Evolutionary conservation across 2,888 invertebrate genomes (phyloP).

Genomic region (Drosophila nr. perissopoda): DNA sequence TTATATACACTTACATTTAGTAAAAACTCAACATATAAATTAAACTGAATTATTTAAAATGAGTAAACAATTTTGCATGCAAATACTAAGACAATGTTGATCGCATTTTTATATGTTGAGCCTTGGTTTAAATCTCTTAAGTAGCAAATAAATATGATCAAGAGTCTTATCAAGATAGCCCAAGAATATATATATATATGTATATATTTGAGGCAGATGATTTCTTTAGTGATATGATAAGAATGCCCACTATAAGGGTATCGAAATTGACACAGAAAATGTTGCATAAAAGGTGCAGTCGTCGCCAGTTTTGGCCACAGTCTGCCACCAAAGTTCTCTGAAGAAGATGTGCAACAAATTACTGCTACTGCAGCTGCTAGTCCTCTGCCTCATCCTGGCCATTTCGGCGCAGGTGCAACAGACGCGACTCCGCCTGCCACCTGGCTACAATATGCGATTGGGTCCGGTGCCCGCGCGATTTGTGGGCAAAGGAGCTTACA

Average conservation of each 20-base stretch:
- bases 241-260: not conserved
- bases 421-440: constrained; percentile 45
- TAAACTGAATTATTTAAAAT: not conserved
- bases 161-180: not conserved
- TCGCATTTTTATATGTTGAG: too few species aligned
- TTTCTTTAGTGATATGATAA: not conserved
- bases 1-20: not conserved
- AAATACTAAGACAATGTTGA: too few species aligned
- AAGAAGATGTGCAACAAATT: constrained; percentile 53
- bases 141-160: not conserved
- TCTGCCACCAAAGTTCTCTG: constrained; percentile 56
- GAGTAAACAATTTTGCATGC: not conserved
- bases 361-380: constrained; percentile 24
- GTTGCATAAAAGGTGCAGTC: constrained; percentile 64
- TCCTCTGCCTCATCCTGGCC: constrained; percentile 29
- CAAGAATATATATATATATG: not conserved
- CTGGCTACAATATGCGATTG: constrained; percentile 48
- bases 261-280: constrained; percentile 40
- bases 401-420: constrained; percentile 16
- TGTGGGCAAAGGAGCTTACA: constrained; percentile 64
- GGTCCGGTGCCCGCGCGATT: constrained; percentile 33
- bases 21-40: not conserved
- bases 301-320: constrained; percentile 26
- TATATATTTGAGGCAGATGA: not conserved
- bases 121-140: not conserved